A percentile compares a stretch with the other conserved stretches of the same genome.
These are phyloP conservation scores for Himalopsyche tibetana DNA, from an alignment of 2,888 invertebrate genomes.

Conservation along the genomic window DNA sequence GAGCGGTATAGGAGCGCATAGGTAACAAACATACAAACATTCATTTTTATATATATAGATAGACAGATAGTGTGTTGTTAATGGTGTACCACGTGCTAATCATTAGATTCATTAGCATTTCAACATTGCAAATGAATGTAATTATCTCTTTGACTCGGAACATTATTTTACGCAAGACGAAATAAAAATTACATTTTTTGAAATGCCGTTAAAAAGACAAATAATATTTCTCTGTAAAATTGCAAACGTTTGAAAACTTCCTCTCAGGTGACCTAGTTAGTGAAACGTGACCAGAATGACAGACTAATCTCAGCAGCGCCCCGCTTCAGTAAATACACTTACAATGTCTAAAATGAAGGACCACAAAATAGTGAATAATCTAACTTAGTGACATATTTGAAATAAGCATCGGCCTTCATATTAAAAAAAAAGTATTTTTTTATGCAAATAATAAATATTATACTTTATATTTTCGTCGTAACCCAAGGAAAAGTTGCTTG, in stretches of 20 bases:
- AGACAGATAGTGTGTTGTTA: too few species aligned
- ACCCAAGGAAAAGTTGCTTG: too few species aligned
- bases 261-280: constrained; percentile 46
- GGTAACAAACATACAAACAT: too few species aligned
- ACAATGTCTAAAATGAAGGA: constrained; percentile 35
- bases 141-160: constrained; percentile 24
- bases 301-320: constrained; percentile 9
- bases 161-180: background rate
- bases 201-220: constrained; percentile 29
- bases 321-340: constrained; percentile 33
- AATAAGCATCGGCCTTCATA: too few species aligned
- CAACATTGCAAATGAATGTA: constrained; percentile 27
- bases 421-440: too few species aligned
- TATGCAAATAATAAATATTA: too few species aligned
- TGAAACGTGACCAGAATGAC: constrained; percentile 39
- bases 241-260: constrained; percentile 41
- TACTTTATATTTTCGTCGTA: too few species aligned
- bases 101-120: constrained; percentile 6
- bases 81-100: background rate
- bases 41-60: too few species aligned
- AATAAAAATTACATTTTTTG: constrained; percentile 36
- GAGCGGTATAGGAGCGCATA: too few species aligned
- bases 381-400: too few species aligned
- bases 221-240: constrained; percentile 43
- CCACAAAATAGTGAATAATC: background rate